Evolutionary conservation across 2,113 vertebrate species (phyloP).

Genomic region (Daphoenositta chrysoptera): DNA sequence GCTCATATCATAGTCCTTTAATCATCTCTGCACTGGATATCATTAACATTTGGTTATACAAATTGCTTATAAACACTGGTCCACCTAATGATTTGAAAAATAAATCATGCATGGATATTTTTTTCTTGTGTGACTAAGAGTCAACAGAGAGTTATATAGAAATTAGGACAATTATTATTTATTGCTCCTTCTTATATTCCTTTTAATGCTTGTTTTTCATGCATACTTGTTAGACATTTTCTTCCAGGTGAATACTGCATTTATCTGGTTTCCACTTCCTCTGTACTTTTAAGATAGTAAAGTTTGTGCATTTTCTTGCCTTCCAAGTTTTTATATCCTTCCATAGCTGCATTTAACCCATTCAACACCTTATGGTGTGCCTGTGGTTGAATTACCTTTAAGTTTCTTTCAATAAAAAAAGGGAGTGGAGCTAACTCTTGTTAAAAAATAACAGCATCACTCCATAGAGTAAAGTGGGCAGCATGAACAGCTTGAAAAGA

Average conservation of each 20-base stretch:
- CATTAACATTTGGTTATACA: slow-evolving; percentile 44
- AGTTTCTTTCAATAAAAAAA: not conserved
- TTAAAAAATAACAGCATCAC: not conserved
- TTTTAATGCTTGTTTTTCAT: not conserved
- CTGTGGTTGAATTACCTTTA: not conserved
- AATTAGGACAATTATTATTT: not conserved
- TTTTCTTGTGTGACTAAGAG: not conserved
- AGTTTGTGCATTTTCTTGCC: not conserved
- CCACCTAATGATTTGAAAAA: slow-evolving; percentile 22
- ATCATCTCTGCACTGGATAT: slow-evolving; percentile 17
- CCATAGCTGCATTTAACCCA: not conserved
- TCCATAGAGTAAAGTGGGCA: not conserved
- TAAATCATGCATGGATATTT: not conserved
- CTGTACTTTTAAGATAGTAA: not conserved
- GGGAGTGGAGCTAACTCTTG: not conserved
- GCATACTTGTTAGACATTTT: not conserved
- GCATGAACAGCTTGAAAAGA: not conserved
- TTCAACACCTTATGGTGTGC: fast-evolving
- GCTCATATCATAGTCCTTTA: not conserved
- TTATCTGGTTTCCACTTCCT: not conserved
- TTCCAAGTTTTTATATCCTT: not conserved
- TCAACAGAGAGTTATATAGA: not conserved
- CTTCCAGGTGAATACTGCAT: not conserved
- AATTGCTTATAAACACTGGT: not conserved
- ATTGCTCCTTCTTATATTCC: not conserved